Conservation (phyloP, 1,140 invertebrate species). For the Sitophilus oryzae region DNA sequence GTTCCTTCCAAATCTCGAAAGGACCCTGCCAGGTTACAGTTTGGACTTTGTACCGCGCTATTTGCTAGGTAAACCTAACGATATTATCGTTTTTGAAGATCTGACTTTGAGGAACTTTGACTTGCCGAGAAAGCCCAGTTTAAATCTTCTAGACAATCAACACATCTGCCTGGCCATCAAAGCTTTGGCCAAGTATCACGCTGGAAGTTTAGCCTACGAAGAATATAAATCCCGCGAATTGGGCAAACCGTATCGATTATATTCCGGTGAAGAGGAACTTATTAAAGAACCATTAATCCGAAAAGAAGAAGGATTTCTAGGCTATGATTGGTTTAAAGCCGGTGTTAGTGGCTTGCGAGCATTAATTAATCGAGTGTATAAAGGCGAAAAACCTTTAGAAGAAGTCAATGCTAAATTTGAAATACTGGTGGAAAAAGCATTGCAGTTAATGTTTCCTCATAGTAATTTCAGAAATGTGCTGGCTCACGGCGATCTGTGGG, state of each 20-base stretch:
- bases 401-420: slow-evolving; percentile 39
- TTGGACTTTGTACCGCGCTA: slow-evolving; percentile 43
- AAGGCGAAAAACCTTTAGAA: slow-evolving; percentile 32
- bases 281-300: slow-evolving; percentile 48
- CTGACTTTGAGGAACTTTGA: slow-evolving; percentile 41
- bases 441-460: slow-evolving; percentile 47
- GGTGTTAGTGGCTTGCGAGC: slow-evolving; percentile 45
- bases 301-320: slow-evolving; percentile 36
- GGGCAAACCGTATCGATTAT: slow-evolving; percentile 33
- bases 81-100: slow-evolving; percentile 48
- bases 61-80: slow-evolving; percentile 42
- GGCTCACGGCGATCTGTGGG: slow-evolving; percentile 56
- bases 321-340: slow-evolving; percentile 44
- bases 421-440: slow-evolving; percentile 36
- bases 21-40: slow-evolving; percentile 13
- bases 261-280: slow-evolving; percentile 44
- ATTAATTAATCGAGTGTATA: slow-evolving; percentile 43
- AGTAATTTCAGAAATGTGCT: slow-evolving; percentile 50
- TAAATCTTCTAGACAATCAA: slow-evolving; percentile 45
- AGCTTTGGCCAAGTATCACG: slow-evolving; percentile 51
- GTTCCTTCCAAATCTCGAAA: slow-evolving; percentile 42
- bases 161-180: slow-evolving; percentile 48
- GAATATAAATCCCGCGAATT: slow-evolving; percentile 35
- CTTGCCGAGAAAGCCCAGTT: slow-evolving; percentile 33
- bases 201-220: slow-evolving; percentile 51